phyloP scores from a whole-genome alignment of 1,140 invertebrate species.

The Pygmarrhopalites habei region DNA sequence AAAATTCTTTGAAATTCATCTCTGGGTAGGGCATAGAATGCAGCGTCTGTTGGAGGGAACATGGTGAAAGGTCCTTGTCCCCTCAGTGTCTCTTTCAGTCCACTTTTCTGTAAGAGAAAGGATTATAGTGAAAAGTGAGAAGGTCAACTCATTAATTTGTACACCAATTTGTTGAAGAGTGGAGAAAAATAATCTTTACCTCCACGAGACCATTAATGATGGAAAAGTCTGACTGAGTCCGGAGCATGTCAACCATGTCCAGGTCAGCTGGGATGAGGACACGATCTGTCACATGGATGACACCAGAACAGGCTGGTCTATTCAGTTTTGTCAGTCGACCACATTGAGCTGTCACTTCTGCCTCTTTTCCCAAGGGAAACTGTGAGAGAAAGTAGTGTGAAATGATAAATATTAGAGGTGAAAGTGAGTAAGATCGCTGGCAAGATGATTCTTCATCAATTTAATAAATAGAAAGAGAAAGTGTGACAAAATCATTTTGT shows the following conservation, averaged over 20 bases:
- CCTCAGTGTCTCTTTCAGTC: background rate
- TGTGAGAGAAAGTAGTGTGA: slow-evolving; percentile 34
- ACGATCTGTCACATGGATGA: slow-evolving; percentile 54
- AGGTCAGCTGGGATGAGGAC: slow-evolving; percentile 50
- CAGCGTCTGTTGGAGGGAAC: slow-evolving; percentile 46
- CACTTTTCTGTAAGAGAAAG: background rate
- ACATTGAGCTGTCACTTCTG: slow-evolving; percentile 56
- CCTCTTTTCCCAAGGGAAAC: slow-evolving; percentile 49
- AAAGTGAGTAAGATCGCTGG: no score
- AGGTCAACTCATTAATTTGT: no score
- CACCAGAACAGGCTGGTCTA: slow-evolving; percentile 54
- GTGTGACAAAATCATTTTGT: no score
- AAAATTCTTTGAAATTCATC: slow-evolving; percentile 45
- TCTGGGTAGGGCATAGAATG: slow-evolving; percentile 45
- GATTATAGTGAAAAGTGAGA: no score
- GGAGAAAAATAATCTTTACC: no score
- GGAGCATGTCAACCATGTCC: slow-evolving; percentile 46
- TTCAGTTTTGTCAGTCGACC: slow-evolving; percentile 53
- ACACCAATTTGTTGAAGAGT: no score
- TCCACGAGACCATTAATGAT: slow-evolving; percentile 46
- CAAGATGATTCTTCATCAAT: no score
- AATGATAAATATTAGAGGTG: no score
- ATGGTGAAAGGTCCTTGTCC: slow-evolving; percentile 44
- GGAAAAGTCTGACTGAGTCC: slow-evolving; percentile 45
- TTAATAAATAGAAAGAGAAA: no score